Evolutionary conservation across 2,113 vertebrate species (phyloP), one percentile per base, ranked within the genome.

Genomic region (Thryonomys swinderianus): DNA sequence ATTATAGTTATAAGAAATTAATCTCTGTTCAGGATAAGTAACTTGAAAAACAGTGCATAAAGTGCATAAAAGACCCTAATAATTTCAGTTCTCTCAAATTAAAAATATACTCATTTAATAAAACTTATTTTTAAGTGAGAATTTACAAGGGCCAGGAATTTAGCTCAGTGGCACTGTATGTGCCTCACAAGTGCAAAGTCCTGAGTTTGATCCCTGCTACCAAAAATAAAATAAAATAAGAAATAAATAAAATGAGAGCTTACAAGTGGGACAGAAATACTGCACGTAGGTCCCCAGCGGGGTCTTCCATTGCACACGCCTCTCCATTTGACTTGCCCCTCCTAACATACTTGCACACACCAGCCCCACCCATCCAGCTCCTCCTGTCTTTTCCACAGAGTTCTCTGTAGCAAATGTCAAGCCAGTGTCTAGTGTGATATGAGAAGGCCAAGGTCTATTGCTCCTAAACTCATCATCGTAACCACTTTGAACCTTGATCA

Each of bases 381-480:
- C 62, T 90, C 67, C 48, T 74, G 90, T 82, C 82, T 95, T 78
- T 61, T 71, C n/a, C 86, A 23, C 12, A 1, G 20, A 27, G 5
- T 40, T 42, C 27, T 90, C 71, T 85, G 48, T 42, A 66, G 32
- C 62, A 96, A 90, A 62, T 86, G 66, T 37, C 67, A 87, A 93
- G 86, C 30, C 78, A 40, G 34, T 32, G 30, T 76, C 84, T 83
- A 48, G 23, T 14, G 57, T 69, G 42, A 69, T 61, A 59, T 1
- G 62, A 87, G 20, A 62, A 85, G 30, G 27, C 45, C 55, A 93
- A 85, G 82, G 48, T 80, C 94, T 71, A 48, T 11, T 25, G 11
- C 21, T 57, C 20, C 5, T 71, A 62, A 76, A 91, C 53, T 30
- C 74, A 53, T 76, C 78, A 59, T 2, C 30, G 32, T 83, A 40